Base-by-base conservation (phyloP, 2,113 vertebrate genomes). In the Catharus fuscescens region DNA sequence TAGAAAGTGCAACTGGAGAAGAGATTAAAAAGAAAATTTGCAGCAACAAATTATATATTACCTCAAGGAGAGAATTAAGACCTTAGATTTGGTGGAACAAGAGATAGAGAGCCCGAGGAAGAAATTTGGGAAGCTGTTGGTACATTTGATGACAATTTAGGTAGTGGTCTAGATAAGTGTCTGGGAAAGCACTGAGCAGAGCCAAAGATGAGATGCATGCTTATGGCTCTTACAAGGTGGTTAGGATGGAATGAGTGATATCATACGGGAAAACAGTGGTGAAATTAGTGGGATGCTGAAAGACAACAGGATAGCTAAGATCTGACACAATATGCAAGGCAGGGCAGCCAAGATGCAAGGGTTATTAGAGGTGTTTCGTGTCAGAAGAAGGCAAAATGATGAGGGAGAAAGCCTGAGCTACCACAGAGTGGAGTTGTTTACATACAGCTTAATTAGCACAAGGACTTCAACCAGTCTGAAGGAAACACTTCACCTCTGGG, bases 401-500 rank as follows among this genome's bases (percentile, higher is more conserved):
- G 16, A 54, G 19, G 47, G 81, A 66, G 26, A 4, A 73, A 78
- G 84, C 10, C 34, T 60, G 72, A 86, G 60, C 24, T 54, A 57
- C 83, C 28, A 62, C n/a, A 28, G 16, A 48, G 19, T 32, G 19
- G 23, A 64, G n/a, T 8, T 91, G 83, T 93, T 95, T 95, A 57
- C 65, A 69, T 47, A 54, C 8, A 54, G 19, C 78, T 85, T 89
- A 91, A 91, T 89, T 91, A 95, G 36, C 57, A 85, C 56, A 79
- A 76, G 26, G 36, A 64, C 57, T 87, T 89, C 73, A 72, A 67
- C 18, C 38, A 86, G 80, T 66, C 53, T 71, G 65, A 92, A 94
- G 44, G 77, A 86, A 92, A 81, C 78, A 78, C 50, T 88, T 71
- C 48, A 88, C 67, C 44, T 88, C 76, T 78, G 77, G 88, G 86